A percentile compares a stretch with the other conserved stretches of the same genome.
Evolutionary conservation across 2,797 vertebrate species (phyloP).

Genomic region (Xiphophorus birchmanni): DNA sequence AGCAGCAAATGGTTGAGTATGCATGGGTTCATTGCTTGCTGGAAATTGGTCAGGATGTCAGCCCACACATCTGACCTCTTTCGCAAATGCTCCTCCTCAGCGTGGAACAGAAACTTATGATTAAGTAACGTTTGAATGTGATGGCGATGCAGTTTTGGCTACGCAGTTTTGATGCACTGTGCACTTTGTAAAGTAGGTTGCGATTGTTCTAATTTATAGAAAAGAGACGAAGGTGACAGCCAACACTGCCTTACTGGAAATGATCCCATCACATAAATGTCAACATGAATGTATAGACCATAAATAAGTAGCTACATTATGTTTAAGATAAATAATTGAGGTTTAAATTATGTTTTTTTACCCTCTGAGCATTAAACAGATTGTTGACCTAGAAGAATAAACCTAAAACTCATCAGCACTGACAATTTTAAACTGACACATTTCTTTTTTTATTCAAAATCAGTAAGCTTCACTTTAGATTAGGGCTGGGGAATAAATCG

Average conservation of each 20-base stretch:
- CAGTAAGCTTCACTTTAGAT: not conserved
- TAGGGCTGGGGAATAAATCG: too few relatives aligned
- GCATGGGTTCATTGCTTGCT: not conserved
- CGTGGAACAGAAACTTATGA: not conserved
- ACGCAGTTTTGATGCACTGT: not conserved
- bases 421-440: not conserved
- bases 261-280: not conserved
- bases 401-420: not conserved
- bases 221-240: not conserved
- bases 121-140: not conserved
- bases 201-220: not conserved
- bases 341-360: not conserved
- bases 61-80: not conserved
- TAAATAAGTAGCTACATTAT: not conserved
- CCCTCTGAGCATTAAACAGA: not conserved
- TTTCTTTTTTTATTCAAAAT: not conserved
- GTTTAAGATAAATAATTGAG: not conserved
- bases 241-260: not conserved
- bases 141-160: not conserved
- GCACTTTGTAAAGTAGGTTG: not conserved
- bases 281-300: not conserved
- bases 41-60: slow-evolving; percentile 10
- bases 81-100: not conserved
- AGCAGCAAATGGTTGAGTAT: not conserved
- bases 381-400: not conserved